Conservation (phyloP, 2,113 vertebrate genomes). For the Noctilio leporinus region DNA sequence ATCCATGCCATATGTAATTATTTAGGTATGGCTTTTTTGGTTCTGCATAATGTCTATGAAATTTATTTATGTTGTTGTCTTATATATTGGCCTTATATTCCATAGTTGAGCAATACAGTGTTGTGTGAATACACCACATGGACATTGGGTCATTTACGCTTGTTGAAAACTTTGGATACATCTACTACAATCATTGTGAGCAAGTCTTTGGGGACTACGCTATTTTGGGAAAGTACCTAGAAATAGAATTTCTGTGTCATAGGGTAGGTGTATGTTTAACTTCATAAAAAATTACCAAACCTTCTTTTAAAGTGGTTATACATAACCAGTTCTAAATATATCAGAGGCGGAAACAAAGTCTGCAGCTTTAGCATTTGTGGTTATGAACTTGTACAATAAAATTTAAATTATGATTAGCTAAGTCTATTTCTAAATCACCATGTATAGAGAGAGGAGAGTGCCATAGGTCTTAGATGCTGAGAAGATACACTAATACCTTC, state of each 20-base stretch:
- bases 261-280: neutral
- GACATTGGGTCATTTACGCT: neutral
- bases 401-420: neutral
- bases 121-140: neutral
- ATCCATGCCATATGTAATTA: neutral
- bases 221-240: neutral
- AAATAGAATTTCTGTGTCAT: neutral
- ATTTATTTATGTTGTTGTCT: neutral
- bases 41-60: neutral
- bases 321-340: neutral
- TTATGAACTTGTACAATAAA: neutral
- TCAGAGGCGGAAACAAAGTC: neutral
- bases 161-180: neutral
- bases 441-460: neutral
- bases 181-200: neutral
- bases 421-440: neutral
- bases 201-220: neutral
- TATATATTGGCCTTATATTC: neutral
- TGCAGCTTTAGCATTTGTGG: neutral
- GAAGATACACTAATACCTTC: neutral
- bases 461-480: neutral
- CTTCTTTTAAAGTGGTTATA: neutral
- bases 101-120: neutral
- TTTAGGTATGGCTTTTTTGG: neutral
- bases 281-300: neutral